Evolutionary conservation across 2,113 vertebrate genomes (phyloP), one percentile per base, ranked within the genome.

Genomic region (Dasyprocta punctata): DNA sequence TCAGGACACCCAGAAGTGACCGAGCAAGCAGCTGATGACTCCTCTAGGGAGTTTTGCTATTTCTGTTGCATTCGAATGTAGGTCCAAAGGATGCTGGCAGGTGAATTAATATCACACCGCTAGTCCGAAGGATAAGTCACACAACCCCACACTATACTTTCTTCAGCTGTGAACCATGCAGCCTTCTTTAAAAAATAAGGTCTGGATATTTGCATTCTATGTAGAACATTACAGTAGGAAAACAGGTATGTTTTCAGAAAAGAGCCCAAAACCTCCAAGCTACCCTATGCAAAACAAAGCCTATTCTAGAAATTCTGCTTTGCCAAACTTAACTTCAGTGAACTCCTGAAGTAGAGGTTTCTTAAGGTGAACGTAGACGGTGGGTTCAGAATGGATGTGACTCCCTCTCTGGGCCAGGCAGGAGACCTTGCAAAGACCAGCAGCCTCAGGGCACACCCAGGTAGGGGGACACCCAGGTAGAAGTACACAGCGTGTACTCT

Each of bases 11-110:
- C 87, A 81, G n/a, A 65, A 87, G 56, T 58, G 19, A 89, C 92
- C 28, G n/a, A 93, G 47, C 44, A 61, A 61, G 77, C 96, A 96
- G 89, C 89, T 95, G 97, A 93, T 81, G 52, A 17, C 86, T 90
- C 81, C 81, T 89, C 13, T 36, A 91, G 26, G 4, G 26, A 88
- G 89, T 61, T 82, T 84, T 96, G 61, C 89, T 96, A 44, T 92
- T 95, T 77, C 67, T 88, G 83, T 93, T 49, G 0, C 36, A 49
- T 87, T 63, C 13, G 3, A 83, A 19, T 44, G 26, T 5, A 56
- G 56, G 36, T 87, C 73, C 67, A 71, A 41, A 1, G 16, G 49
- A 71, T 86, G 44, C 73, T 96, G 75, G 84, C 83, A 73, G 80
- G 75, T 61, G 67, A 86, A 75, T 47, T 83, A 77, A 82, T n/a